Base-by-base conservation (phyloP, 2,113 vertebrate genomes). In the Prinia subflava region DNA sequence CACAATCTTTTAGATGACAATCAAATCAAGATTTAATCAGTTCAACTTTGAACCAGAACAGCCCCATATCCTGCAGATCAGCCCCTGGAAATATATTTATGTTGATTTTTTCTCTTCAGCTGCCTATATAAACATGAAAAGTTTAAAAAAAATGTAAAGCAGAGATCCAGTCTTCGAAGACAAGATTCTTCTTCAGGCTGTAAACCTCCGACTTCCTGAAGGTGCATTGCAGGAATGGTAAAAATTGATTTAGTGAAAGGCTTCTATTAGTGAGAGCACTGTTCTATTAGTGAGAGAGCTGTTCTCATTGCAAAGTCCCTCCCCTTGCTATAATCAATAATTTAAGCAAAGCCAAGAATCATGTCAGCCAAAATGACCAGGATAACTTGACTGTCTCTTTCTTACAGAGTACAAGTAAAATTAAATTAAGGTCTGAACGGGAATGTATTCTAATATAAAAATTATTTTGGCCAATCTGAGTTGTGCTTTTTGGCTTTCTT, bases 231-330 rank as follows among this genome's bases (percentile, higher is more conserved):
- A 96, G 94, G 89, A 97, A 91, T 56, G 65, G 91, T 39, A 90
- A 88, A 92, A 94, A 98, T 90, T 97, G 98, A 98, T 98, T 98
- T 97, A 98, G 94, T 97, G 94, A 97, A 96, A 97, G 78, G 73
- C 65, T 97, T 95, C 92, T 97, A 97, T 98, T 98, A 98, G 96
- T 63, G 67, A 97, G 95, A 97, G 94, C 60, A 41, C 37, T 63
- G 37, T 27, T 97, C 96, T 97, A 62, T 62, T 62, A 62, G 59
- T 41, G 64, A 97, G 94, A 97, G 94, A 82, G 7, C 94, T 97
- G 65, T 27, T 97, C 96, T 97, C 95, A 94, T 96, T 69, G 50
- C 74, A 52, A 97, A 95, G 93, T 87, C 96, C 97, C 97, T 95
- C 96, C 97, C 92, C 90, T 69, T 77, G 78, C 78, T 95, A 86